These are phyloP conservation scores for Ectropis grisescens DNA, from an alignment of 1,140 invertebrate species.

Conservation along the genomic window DNA sequence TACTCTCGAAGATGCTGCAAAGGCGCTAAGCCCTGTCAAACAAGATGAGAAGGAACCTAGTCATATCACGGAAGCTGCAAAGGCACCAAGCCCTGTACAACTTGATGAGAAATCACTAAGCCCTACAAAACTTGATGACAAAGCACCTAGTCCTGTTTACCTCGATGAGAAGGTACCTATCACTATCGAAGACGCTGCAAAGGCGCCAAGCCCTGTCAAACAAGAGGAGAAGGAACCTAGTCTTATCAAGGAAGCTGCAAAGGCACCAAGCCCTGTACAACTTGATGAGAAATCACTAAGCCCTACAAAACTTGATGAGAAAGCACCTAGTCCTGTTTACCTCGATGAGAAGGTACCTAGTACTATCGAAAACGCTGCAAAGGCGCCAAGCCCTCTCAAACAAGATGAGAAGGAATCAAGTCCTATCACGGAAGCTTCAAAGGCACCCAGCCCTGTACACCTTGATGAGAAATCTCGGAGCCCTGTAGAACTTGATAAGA, in stretches of 20 bases:
- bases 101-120: constrained; percentile 2
- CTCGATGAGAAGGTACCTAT: too few relatives aligned
- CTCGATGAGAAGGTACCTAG: constrained; percentile 7
- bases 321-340: constrained; percentile 5
- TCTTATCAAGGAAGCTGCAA: constrained; percentile 4
- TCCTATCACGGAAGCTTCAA: constrained; percentile 5
- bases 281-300: constrained; percentile 6
- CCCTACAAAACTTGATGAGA: constrained; percentile 1
- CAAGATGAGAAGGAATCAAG: constrained; percentile 4
- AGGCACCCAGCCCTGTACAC: constrained; percentile 7
- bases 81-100: background rate
- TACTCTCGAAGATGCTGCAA: background rate
- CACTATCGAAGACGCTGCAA: too few relatives aligned
- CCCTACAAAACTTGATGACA: background rate
- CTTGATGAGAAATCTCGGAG: constrained; percentile 1
- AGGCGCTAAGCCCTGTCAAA: constrained; percentile 3
- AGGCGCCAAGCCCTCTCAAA: constrained; percentile 8
- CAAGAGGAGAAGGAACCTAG: constrained; percentile 4
- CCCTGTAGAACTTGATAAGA: background rate
- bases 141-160: too few relatives aligned
- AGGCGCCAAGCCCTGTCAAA: too few relatives aligned
- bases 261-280: background rate
- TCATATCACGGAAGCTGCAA: background rate
- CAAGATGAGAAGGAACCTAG: constrained; percentile 4
- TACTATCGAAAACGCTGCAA: constrained; percentile 5